Evolutionary conservation across 2,888 invertebrate genomes (phyloP).

Genomic region (Lasioglossum morio): DNA sequence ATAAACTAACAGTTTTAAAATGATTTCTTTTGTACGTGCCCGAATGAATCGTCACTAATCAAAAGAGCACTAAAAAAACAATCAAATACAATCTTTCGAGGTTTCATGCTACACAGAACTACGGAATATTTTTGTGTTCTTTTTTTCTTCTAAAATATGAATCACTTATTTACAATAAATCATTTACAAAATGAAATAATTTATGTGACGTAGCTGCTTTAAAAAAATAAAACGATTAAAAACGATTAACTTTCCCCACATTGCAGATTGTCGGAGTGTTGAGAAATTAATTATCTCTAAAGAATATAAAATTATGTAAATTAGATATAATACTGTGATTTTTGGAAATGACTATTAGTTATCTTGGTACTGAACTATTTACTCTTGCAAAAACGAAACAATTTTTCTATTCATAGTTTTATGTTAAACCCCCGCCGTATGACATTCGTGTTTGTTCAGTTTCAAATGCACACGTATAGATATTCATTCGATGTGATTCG

Average conservation of each 20-base stretch:
- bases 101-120: constrained; percentile 19
- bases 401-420: background rate
- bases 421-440: background rate
- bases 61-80: constrained; percentile 29
- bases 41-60: constrained; percentile 19
- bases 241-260: background rate
- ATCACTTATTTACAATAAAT: constrained; percentile 33
- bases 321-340: constrained; percentile 40
- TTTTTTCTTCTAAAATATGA: constrained; percentile 12
- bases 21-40: constrained; percentile 4
- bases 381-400: background rate
- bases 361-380: background rate
- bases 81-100: constrained; percentile 24
- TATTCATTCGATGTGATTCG: background rate
- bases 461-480: background rate
- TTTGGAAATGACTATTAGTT: constrained; percentile 20
- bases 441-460: background rate
- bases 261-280: constrained; percentile 40
- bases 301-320: background rate
- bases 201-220: constrained; percentile 21
- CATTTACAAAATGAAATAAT: constrained; percentile 31
- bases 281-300: constrained; percentile 33
- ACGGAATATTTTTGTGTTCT: background rate
- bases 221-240: constrained; percentile 22
- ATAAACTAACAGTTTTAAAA: constrained; percentile 39